phyloP scores from a whole-genome alignment of 2,797 vertebrate genomes.

The Ficedula albicollis region DNA sequence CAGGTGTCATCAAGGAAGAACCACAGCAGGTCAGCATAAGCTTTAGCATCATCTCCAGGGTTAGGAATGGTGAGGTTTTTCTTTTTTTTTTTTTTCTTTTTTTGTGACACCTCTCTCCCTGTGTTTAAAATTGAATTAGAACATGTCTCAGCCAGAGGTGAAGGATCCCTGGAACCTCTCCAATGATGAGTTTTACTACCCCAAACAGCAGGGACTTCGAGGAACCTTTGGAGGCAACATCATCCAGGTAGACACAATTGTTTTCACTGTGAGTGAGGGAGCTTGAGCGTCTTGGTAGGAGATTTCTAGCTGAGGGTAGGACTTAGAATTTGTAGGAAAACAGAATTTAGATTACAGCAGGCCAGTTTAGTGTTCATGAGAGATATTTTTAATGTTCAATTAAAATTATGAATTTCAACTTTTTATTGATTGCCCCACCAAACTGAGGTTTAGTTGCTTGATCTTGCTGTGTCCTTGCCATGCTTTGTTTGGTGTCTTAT shows the following conservation, averaged over 20 bases:
- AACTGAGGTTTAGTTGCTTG: background rate
- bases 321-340: background rate
- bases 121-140: constrained; percentile 77
- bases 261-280: background rate
- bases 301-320: background rate
- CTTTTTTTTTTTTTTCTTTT: background rate
- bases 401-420: background rate
- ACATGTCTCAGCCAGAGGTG: constrained; percentile 98
- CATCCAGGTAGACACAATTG: constrained; percentile 83
- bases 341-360: background rate
- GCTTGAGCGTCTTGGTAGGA: background rate
- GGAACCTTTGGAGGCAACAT: constrained; percentile 98
- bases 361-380: background rate
- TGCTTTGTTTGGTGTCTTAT: background rate
- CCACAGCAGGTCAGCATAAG: constrained; percentile 88
- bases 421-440: background rate
- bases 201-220: constrained; percentile 96
- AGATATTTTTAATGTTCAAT: background rate
- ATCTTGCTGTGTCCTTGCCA: background rate
- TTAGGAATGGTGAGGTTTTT: background rate
- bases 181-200: constrained; percentile 98
- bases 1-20: constrained; percentile 97
- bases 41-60: background rate
- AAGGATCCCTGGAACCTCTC: constrained; percentile 99
- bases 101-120: background rate